phyloP scores from a whole-genome alignment of 1,140 invertebrate genomes.

The Dreissena rostriformis region DNA sequence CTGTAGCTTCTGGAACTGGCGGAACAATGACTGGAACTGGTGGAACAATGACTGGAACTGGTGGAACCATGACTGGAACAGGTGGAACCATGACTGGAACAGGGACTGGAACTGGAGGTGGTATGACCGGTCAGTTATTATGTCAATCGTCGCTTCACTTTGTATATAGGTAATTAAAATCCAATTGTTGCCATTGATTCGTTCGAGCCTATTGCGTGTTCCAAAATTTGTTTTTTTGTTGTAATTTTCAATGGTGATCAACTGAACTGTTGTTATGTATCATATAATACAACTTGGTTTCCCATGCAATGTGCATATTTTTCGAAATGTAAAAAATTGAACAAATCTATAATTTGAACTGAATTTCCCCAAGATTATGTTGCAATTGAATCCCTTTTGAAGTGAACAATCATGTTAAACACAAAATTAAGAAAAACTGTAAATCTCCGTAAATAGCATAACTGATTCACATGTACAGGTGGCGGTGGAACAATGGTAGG shows the following conservation, averaged over 20 bases:
- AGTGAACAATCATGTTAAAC: too few relatives aligned
- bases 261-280: too few relatives aligned
- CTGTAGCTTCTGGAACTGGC: constrained; percentile 14
- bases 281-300: too few relatives aligned
- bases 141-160: background rate
- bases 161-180: background rate
- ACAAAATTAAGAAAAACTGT: background rate
- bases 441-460: background rate
- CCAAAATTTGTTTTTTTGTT: too few relatives aligned
- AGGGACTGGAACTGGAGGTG: background rate
- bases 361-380: too few relatives aligned
- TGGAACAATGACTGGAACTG: background rate
- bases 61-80: background rate
- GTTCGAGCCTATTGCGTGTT: too few relatives aligned
- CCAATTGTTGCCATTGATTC: too few relatives aligned
- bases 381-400: too few relatives aligned
- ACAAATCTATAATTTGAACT: too few relatives aligned
- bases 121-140: background rate
- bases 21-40: constrained; percentile 32
- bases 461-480: background rate
- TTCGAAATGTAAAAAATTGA: too few relatives aligned
- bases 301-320: too few relatives aligned
- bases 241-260: too few relatives aligned
- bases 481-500: background rate
- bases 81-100: constrained; percentile 5